These are phyloP conservation scores for Tinea semifulvella DNA, from an alignment of 2,888 invertebrate genomes.

Conservation along the genomic window DNA sequence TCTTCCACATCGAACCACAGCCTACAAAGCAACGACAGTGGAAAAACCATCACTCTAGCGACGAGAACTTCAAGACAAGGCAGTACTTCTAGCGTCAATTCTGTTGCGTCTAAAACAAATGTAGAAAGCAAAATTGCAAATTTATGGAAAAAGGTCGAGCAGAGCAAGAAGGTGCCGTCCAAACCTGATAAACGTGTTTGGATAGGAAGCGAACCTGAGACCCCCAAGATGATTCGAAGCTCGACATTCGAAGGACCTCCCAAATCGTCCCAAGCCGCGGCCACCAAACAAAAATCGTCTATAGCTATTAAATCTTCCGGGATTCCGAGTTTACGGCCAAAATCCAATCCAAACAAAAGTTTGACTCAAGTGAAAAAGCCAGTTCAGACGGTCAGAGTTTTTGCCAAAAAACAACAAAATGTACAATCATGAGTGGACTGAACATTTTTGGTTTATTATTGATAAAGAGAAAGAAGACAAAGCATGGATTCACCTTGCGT, in stretches of 20 bases:
- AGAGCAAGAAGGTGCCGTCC: conserved; percentile 67
- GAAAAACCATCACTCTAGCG: conserved; percentile 47
- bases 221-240: conserved; percentile 64
- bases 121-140: conserved; percentile 82
- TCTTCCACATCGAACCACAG: conserved; percentile 65
- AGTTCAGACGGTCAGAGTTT: conserved; percentile 26
- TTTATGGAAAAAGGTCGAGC: conserved; percentile 82
- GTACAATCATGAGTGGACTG: conserved; percentile 35
- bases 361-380: conserved; percentile 19
- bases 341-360: conserved; percentile 26
- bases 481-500: no score
- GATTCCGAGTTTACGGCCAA: conserved; percentile 49
- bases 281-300: conserved; percentile 57
- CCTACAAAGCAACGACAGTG: conserved; percentile 61
- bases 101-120: conserved; percentile 65
- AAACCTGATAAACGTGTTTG: conserved; percentile 70
- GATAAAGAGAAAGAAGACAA: no score
- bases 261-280: conserved; percentile 35
- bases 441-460: no score
- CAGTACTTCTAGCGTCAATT: conserved; percentile 69
- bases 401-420: conserved; percentile 38
- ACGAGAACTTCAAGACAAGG: conserved; percentile 44
- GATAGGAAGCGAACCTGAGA: conserved; percentile 54
- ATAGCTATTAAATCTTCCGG: conserved; percentile 55
- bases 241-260: conserved; percentile 72